These are phyloP conservation scores for Sphyrna mokarran DNA, from an alignment of 2,113 vertebrate species.

Conservation along the genomic window DNA sequence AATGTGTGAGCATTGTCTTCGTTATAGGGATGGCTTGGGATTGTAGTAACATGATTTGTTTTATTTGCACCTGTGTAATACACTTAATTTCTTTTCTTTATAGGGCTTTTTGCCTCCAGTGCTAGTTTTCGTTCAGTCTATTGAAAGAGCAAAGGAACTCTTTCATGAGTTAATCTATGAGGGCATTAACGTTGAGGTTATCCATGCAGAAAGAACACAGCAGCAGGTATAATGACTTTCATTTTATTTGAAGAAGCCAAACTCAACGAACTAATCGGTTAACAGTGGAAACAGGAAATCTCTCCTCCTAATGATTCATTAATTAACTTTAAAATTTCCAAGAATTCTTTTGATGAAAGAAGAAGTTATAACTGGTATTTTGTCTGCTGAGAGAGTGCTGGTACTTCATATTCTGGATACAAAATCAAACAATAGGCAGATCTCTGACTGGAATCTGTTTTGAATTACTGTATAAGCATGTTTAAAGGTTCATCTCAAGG, in stretches of 20 bases:
- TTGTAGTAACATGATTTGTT: background rate
- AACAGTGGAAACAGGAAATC: background rate
- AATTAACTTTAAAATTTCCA: background rate
- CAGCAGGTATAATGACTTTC: conserved; percentile 64
- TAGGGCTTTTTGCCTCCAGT: conserved; percentile 88
- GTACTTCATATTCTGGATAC: background rate
- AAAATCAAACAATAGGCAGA: background rate
- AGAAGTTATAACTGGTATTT: background rate
- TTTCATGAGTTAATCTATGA: conserved; percentile 93
- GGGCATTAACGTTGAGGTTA: conserved; percentile 93
- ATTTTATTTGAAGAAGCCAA: background rate
- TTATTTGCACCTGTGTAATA: background rate
- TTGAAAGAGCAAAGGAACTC: conserved; percentile 86
- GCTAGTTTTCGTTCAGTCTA: conserved; percentile 94
- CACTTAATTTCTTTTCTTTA: conserved; percentile 27
- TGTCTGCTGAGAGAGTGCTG: background rate
- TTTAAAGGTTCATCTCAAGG: background rate
- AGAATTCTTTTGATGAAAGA: background rate
- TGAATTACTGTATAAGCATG: background rate
- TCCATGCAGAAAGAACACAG: conserved; percentile 88
- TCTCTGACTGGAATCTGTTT: background rate
- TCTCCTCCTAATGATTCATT: background rate
- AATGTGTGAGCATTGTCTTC: background rate
- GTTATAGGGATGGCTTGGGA: background rate
- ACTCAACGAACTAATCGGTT: background rate